Base-by-base conservation (phyloP, 2,888 invertebrate genomes). In the Coecobrya sp. region DNA sequence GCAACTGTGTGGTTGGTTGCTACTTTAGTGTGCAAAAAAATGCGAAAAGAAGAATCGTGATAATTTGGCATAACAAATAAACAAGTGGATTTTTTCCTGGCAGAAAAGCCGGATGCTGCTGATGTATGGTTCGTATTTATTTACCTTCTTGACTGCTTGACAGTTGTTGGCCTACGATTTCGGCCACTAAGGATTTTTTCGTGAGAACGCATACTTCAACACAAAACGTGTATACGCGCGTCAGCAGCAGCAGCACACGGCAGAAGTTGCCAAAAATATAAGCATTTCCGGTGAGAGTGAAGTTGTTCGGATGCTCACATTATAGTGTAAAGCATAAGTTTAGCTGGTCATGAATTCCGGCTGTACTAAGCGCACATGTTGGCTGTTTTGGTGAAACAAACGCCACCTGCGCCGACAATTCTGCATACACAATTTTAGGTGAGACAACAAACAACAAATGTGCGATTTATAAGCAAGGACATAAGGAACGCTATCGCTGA, bases 211-310 rank as follows among this genome's bases (percentile, higher is more conserved):
- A 45, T 2, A 76, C 22, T 13, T 45, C 19, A 36, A 27, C 68
- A 27, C 68, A 76, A 70, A 70, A 7, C 36, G 62, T 25, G n/a
- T 30, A 79, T 42, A 49, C 45, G 7, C 8, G 11, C 45, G 19
- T 76, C 45, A 36, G 13, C 76, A 49, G 13, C 76, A 49, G n/a
- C n/a, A 36, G 62, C 82, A 79, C 19, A 79, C 19, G 52, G 73
- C 55, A 42, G 55, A 73, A 70, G 73, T 89, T 89, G 89, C 89
- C 89, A 84, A 89, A 89, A 89, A 52, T n/a, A 30, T 52, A 79
- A 73, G 89, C 45, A 45, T 76, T 89, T 89, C 89, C 89, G 89
- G 89, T 89, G n/a, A 36, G 19, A 82, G 62, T 30, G 42, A 11
- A 76, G 30, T 1, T 70, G 10, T 76, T 55, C 25, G 86, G 70